Evolutionary conservation across 1,140 invertebrate genomes (phyloP), one percentile per base, ranked within the genome.

Genomic region (Drosophila mayri): DNA sequence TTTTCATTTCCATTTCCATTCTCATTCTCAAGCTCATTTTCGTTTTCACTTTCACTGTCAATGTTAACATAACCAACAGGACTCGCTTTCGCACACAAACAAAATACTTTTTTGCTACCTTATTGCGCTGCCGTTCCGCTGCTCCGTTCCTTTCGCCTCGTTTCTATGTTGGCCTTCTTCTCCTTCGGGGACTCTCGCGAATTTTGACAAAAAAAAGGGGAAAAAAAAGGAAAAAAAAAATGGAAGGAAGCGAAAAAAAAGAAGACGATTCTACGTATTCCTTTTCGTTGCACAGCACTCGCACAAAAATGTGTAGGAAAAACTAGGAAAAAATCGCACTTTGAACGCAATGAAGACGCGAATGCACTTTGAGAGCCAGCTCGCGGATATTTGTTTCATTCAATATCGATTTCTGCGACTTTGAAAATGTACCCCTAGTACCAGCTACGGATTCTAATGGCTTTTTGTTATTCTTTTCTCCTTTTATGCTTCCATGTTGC

Each of bases 81-180:
- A 71, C 64, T 43, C 38, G 41, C 64, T 70, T 71, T 71, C 22
- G 59, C 60, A 74, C 71, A 75, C 70, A 76, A 73, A 54, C 68
- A 73, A 61, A 67, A 74, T 74, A 62, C 65, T 52, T 72, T 25
- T 73, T 61, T 30, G 66, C 70, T 72, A 74, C 71, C 71, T 74
- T 74, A 74, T 74, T 74, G 71, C 71, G 70, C 58, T 74, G 43
- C 70, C 40, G 67, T 70, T 72, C 43, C 63, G 50, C 37, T 46
- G 54, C 25, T 73, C 64, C 44, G 18, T 49, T 52, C 35, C 38
- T 60, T 59, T 60, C n/a, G 38, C 18, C 20, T 41, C 38, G 57
- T 49, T 40, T 41, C 35, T 71, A 20, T 35, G 38, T 28, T 32
- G 70, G 40, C 44, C 43, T 75, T 49, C 43, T 55, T 50, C 44